phyloP scores from a whole-genome alignment of 2,888 invertebrate genomes.

The Melanophora roralis region DNA sequence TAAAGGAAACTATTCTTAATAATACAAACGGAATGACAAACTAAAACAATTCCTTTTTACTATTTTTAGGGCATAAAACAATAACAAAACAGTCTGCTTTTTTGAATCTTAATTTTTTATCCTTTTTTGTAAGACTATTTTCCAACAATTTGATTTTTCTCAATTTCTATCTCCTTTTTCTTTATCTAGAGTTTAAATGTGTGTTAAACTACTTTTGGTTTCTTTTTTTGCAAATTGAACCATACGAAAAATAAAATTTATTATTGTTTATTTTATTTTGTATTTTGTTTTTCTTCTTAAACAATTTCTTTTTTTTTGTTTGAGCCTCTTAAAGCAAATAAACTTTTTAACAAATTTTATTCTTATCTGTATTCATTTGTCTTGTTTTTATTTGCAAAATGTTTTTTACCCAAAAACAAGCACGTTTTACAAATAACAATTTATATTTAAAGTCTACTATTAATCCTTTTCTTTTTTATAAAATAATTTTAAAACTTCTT shows the following conservation, averaged over 20 bases:
- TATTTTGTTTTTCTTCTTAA: neutral
- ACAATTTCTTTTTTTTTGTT: no score
- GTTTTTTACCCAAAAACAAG: no score
- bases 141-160: constrained; percentile 21
- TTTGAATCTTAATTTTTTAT: constrained; percentile 7
- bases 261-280: neutral
- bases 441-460: no score
- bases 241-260: neutral
- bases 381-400: no score
- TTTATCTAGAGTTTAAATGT: constrained; percentile 3
- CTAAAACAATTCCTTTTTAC: no score
- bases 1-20: no score
- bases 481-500: no score
- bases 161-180: constrained; percentile 27
- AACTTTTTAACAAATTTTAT: neutral
- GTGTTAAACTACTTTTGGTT: neutral
- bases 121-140: constrained; percentile 26
- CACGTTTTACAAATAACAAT: no score
- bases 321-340: no score
- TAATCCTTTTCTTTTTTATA: no score
- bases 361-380: neutral
- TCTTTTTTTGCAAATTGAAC: no score
- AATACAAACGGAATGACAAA: no score
- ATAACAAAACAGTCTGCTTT: neutral
- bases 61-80: neutral